These are phyloP conservation scores for Metridium senile DNA, from an alignment of 92 coral and sea anemone species.

Conservation along the genomic window DNA sequence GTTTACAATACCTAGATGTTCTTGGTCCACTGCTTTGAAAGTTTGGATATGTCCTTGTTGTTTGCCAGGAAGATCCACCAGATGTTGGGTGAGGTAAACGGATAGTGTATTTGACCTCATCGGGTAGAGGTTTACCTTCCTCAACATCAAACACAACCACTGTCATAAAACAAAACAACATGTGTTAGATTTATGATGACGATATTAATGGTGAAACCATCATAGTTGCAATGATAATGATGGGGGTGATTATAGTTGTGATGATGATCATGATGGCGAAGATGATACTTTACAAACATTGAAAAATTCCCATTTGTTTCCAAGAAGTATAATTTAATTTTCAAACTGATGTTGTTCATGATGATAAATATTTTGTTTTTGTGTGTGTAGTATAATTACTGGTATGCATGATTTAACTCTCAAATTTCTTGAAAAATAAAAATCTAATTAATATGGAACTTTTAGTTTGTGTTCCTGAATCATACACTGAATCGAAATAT, in stretches of 20 bases:
- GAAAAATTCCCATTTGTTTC: too few species aligned
- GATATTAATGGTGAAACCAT: not conserved
- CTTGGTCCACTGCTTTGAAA: slow-evolving; percentile 74
- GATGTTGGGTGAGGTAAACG: slow-evolving; percentile 64
- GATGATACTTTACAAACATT: not conserved
- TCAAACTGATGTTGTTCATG: too few species aligned
- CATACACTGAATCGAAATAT: too few species aligned
- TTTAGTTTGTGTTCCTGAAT: too few species aligned
- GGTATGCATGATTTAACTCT: too few species aligned
- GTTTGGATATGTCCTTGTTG: slow-evolving; percentile 77
- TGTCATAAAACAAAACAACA: slow-evolving; percentile 28
- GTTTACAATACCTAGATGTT: slow-evolving; percentile 10
- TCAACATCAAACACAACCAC: slow-evolving; percentile 77
- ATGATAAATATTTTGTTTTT: too few species aligned
- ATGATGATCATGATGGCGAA: not conserved
- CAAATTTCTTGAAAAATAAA: too few species aligned
- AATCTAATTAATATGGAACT: too few species aligned
- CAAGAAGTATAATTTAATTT: too few species aligned
- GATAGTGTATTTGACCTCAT: slow-evolving; percentile 79
- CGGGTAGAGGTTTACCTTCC: slow-evolving; percentile 61
- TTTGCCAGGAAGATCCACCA: slow-evolving; percentile 61
- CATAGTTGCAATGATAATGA: not conserved
- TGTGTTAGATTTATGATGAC: not conserved
- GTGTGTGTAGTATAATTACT: too few species aligned
- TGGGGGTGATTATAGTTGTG: not conserved